phyloP scores from a whole-genome alignment of 2,113 vertebrate species.

The Rissa tridactyla region DNA sequence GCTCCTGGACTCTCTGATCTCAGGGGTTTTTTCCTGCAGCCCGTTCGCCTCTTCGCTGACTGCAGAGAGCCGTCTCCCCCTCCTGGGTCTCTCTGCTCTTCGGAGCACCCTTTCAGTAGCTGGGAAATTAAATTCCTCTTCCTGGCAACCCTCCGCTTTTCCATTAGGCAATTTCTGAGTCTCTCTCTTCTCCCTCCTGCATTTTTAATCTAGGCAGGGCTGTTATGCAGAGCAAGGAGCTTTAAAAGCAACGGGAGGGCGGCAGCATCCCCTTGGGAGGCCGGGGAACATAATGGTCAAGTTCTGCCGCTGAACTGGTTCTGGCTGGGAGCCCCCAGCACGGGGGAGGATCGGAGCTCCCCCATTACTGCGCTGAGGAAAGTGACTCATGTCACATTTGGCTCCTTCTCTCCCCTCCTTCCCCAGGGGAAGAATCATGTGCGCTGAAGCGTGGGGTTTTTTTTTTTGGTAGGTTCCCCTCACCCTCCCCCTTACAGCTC shows the following conservation, averaged over 20 bases:
- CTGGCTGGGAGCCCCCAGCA: background rate
- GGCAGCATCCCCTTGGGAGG: background rate
- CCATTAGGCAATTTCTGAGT: background rate
- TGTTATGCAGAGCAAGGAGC: background rate
- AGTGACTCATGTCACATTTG: background rate
- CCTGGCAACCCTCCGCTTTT: background rate
- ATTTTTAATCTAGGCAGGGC: background rate
- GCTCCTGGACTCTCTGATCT: fast-evolving
- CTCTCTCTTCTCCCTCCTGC: background rate
- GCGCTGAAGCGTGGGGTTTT: background rate
- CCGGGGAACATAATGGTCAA: background rate
- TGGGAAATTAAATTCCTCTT: background rate
- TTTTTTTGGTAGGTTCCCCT: background rate
- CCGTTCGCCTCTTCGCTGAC: fast-evolving
- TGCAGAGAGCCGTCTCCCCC: background rate
- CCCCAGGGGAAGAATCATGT: background rate
- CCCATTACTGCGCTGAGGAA: background rate
- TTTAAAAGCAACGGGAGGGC: background rate
- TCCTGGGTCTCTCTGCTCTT: background rate
- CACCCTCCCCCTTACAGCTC: background rate
- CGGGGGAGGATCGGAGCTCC: background rate
- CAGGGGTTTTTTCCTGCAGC: background rate
- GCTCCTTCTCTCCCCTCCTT: background rate
- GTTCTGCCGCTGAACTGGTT: background rate
- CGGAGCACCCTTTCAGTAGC: background rate